Conservation (phyloP, 2,797 vertebrate species). For the Meriones psammophilus region DNA sequence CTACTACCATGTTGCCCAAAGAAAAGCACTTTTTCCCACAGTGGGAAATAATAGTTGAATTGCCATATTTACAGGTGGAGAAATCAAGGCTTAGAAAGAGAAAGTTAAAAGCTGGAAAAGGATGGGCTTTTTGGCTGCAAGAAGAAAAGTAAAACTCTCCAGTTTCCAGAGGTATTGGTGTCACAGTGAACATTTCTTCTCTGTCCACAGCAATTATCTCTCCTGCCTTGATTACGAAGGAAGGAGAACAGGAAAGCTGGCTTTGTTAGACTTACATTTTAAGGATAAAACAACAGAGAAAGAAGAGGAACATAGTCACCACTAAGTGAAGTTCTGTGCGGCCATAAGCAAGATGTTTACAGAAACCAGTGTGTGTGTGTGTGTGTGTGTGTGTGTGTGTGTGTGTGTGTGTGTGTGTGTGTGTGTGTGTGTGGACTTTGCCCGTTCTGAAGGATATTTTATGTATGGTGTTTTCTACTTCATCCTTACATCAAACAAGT, state of each 20-base stretch:
- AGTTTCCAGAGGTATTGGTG: background rate
- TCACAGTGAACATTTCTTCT: background rate
- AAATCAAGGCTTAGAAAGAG: background rate
- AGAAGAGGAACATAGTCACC: background rate
- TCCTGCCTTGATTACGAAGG: conserved; percentile 2
- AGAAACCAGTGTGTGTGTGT: background rate
- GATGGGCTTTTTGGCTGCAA: background rate
- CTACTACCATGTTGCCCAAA: too few species aligned
- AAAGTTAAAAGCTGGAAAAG: background rate
- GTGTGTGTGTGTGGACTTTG: too few species aligned
- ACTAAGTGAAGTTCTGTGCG: background rate
- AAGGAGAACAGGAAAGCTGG: background rate
- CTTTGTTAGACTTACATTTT: background rate
- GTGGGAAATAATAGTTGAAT: background rate
- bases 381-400: background rate
- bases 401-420: too few species aligned
- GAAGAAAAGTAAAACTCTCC: background rate
- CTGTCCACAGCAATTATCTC: background rate
- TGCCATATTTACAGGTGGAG: background rate
- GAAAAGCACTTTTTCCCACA: background rate
- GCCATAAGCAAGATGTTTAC: background rate
- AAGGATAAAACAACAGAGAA: conserved; percentile 25
- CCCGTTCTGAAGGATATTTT: background rate
- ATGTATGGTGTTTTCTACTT: background rate
- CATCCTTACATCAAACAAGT: too few species aligned